Conservation (phyloP, 1,140 invertebrate species). For the Mercenaria mercenaria region DNA sequence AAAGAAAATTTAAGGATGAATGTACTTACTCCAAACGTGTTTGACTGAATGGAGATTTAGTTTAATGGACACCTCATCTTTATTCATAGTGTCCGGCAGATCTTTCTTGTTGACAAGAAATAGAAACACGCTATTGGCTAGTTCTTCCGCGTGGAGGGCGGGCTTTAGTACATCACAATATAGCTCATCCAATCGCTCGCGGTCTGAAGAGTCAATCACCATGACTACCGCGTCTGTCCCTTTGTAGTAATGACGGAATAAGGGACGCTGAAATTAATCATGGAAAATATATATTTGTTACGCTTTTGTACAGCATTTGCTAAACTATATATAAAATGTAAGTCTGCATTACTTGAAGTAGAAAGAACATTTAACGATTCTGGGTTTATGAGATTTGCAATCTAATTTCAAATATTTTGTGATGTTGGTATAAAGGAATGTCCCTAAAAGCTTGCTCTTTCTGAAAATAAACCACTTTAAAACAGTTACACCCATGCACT, state of each 20-base stretch:
- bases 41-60: slow-evolving; percentile 92
- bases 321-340: no score
- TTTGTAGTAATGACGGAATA: slow-evolving; percentile 84
- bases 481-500: no score
- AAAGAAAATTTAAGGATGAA: no score
- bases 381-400: no score
- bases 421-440: no score
- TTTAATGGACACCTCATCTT: slow-evolving; percentile 98
- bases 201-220: slow-evolving; percentile 83
- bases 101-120: slow-evolving; percentile 99
- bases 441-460: no score
- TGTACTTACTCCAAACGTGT: slow-evolving; percentile 80
- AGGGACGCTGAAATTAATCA: slow-evolving; percentile 76
- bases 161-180: slow-evolving; percentile 83
- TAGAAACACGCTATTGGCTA: slow-evolving; percentile 97
- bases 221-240: slow-evolving; percentile 83
- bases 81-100: slow-evolving; percentile 98
- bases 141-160: slow-evolving; percentile 93
- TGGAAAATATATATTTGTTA: neutral
- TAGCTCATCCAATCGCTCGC: slow-evolving; percentile 80
- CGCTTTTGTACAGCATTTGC: no score
- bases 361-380: no score
- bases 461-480: no score
- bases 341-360: no score
- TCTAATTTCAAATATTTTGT: no score